Conservation (phyloP, 1,140 invertebrate genomes). For the Hylaeus anthracinus region DNA sequence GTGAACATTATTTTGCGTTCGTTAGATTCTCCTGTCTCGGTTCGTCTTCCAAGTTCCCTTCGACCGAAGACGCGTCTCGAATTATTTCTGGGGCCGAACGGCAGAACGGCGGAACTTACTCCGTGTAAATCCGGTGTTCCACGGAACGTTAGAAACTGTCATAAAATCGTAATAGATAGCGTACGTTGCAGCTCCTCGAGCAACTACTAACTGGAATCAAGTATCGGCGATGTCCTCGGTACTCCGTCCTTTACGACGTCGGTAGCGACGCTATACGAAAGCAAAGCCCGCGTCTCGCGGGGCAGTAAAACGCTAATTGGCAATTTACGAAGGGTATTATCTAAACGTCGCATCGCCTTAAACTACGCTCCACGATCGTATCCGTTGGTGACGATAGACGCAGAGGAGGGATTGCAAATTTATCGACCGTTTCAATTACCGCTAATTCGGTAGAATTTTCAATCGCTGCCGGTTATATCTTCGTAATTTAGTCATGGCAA, state of each 20-base stretch:
- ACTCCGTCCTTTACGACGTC: slow-evolving; percentile 36
- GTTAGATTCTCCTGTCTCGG: neutral
- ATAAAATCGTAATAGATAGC: neutral
- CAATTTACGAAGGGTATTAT: slow-evolving; percentile 64
- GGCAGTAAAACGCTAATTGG: slow-evolving; percentile 69
- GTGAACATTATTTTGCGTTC: neutral
- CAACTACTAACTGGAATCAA: slow-evolving; percentile 23
- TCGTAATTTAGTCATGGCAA: too few relatives aligned
- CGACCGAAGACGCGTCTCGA: neutral
- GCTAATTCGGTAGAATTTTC: too few relatives aligned
- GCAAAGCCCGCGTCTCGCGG: slow-evolving; percentile 20
- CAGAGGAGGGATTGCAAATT: too few relatives aligned
- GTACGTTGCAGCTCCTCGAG: neutral
- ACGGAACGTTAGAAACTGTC: neutral
- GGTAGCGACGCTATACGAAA: neutral
- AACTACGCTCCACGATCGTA: slow-evolving; percentile 35
- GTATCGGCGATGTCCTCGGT: slow-evolving; percentile 10
- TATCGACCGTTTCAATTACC: neutral
- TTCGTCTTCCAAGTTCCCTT: neutral
- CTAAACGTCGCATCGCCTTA: slow-evolving; percentile 53
- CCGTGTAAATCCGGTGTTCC: neutral
- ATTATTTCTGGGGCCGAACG: neutral
- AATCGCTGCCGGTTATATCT: too few relatives aligned
- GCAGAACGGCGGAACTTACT: neutral
- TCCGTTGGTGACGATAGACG: neutral